phyloP scores from a whole-genome alignment of 2,888 invertebrate genomes.

The Neoaliturus tenellus region DNA sequence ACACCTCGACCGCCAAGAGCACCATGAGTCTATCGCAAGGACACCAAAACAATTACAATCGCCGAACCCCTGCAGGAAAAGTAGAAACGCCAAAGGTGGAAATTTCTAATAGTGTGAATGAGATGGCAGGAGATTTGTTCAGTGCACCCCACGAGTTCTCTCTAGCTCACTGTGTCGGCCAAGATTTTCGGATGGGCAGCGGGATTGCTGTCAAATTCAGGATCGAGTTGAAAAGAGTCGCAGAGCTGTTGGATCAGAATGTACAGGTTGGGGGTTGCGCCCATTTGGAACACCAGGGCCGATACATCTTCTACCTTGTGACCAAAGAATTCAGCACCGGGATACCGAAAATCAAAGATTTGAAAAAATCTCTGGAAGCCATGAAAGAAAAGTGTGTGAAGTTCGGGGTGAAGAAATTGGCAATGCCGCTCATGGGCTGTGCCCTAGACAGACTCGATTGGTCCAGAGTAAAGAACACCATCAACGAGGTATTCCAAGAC shows the following conservation, averaged over 20 bases:
- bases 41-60: too few relatives aligned
- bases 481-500: conserved; percentile 75
- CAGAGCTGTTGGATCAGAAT: conserved; percentile 70
- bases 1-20: too few relatives aligned
- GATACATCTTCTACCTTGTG: conserved; percentile 78
- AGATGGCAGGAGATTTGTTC: too few relatives aligned
- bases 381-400: conserved; percentile 73
- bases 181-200: too few relatives aligned
- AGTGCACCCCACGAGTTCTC: too few relatives aligned
- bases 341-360: conserved; percentile 73
- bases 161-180: too few relatives aligned
- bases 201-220: too few relatives aligned
- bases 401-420: conserved; percentile 75
- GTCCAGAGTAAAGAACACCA: conserved; percentile 75
- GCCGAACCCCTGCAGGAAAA: too few relatives aligned
- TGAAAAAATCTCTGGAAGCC: conserved; percentile 66
- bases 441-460: conserved; percentile 81
- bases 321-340: conserved; percentile 76
- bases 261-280: conserved; percentile 73
- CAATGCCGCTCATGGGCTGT: conserved; percentile 81
- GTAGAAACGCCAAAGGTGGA: too few relatives aligned
- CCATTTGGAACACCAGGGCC: conserved; percentile 71
- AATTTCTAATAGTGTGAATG: too few relatives aligned
- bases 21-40: too few relatives aligned
- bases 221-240: conserved; percentile 70